Evolutionary conservation across 2,888 invertebrate species (phyloP).

Genomic region (Lacanobia oleracea): DNA sequence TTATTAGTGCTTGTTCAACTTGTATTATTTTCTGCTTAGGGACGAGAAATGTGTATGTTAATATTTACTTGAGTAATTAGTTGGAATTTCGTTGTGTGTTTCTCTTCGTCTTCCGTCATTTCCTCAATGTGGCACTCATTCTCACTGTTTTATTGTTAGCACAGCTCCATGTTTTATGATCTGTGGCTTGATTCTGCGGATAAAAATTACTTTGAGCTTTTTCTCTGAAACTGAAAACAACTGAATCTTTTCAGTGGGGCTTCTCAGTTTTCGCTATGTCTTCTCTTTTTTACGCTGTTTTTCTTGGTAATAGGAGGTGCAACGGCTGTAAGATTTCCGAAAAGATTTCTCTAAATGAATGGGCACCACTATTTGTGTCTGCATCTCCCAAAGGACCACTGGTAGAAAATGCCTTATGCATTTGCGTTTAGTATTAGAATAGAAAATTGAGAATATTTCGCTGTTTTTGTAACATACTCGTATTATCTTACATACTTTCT

Average conservation of each 20-base stretch:
- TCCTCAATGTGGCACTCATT: neutral
- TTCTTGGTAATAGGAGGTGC: neutral
- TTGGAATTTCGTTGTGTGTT: neutral
- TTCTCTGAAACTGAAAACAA: neutral
- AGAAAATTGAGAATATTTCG: no score
- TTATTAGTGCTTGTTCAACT: conserved; percentile 56
- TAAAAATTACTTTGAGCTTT: no score
- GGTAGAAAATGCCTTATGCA: no score
- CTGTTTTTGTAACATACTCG: no score
- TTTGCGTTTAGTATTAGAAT: no score
- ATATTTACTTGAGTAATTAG: conserved; percentile 24
- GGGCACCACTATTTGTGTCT: no score
- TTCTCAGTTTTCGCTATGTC: neutral
- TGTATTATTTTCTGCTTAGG: conserved; percentile 38
- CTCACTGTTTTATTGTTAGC: neutral
- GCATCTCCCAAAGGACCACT: no score
- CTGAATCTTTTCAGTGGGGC: neutral
- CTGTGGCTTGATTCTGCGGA: no score
- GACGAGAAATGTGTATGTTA: conserved; percentile 1
- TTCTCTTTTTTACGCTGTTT: neutral
- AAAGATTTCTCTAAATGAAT: neutral
- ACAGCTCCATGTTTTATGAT: neutral
- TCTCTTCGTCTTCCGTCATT: neutral
- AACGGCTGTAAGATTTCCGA: neutral
- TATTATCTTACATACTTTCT: no score